Evolutionary conservation across 2,888 invertebrate genomes (phyloP).

Genomic region (Merodon equestris): DNA sequence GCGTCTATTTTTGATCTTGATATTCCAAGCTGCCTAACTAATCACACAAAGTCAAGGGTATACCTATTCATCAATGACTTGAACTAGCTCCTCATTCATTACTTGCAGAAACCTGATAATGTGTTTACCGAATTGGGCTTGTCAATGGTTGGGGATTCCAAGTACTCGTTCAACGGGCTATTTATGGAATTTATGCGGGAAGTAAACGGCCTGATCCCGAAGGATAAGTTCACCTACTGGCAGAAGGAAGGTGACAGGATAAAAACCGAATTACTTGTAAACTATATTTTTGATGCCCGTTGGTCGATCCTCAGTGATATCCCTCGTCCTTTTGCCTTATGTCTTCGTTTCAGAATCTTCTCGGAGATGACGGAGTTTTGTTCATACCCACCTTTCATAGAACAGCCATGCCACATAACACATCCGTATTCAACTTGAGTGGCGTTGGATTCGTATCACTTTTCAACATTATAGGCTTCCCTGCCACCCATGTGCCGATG

Average conservation of each 20-base stretch:
- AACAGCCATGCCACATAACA: slow-evolving; percentile 84
- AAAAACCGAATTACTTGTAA: slow-evolving; percentile 71
- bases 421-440: slow-evolving; percentile 80
- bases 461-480: slow-evolving; percentile 84
- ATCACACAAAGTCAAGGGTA: slow-evolving; percentile 64
- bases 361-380: slow-evolving; percentile 86
- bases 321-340: neutral
- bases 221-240: slow-evolving; percentile 69
- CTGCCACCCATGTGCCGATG: slow-evolving; percentile 87
- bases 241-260: slow-evolving; percentile 70
- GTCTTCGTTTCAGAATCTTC: slow-evolving; percentile 74
- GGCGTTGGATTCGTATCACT: slow-evolving; percentile 73
- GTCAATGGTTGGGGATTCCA: slow-evolving; percentile 73
- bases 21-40: slow-evolving; percentile 50
- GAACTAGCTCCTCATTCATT: neutral
- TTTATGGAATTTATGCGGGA: slow-evolving; percentile 72
- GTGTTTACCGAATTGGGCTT: slow-evolving; percentile 70
- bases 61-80: neutral
- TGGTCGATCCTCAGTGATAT: no score
- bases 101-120: slow-evolving; percentile 39
- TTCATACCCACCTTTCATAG: slow-evolving; percentile 85
- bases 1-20: slow-evolving; percentile 59
- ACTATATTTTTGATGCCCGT: no score
- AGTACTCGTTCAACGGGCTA: slow-evolving; percentile 74
- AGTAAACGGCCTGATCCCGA: slow-evolving; percentile 70